A percentile compares a stretch with the other conserved stretches of the same genome.
These are phyloP conservation scores for Microctenopoma stevenorrisi DNA, from an alignment of 2,797 vertebrate genomes.

Conservation along the genomic window DNA sequence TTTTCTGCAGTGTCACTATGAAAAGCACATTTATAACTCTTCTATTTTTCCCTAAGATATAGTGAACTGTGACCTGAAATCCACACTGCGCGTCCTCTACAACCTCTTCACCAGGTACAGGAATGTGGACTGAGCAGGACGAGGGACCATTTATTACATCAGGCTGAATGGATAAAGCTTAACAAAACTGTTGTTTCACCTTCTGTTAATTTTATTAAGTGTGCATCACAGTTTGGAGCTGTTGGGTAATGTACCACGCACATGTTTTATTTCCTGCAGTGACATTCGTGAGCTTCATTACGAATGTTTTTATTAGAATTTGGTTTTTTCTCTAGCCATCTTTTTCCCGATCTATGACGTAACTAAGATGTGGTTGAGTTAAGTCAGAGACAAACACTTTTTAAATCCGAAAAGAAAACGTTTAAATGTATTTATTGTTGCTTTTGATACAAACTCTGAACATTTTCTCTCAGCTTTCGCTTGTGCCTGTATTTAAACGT, in stretches of 20 bases:
- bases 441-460: conserved; percentile 35
- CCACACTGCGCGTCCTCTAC: conserved; percentile 94
- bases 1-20: neutral
- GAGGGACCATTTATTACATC: conserved; percentile 13
- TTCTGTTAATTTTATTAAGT: conserved; percentile 35
- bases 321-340: neutral
- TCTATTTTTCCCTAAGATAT: conserved; percentile 84
- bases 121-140: conserved; percentile 88
- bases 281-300: neutral
- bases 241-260: conserved; percentile 2
- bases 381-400: conserved; percentile 7
- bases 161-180: conserved; percentile 41
- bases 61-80: conserved; percentile 98
- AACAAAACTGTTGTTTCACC: neutral
- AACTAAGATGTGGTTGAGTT: neutral
- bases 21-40: neutral
- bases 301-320: conserved; percentile 12
- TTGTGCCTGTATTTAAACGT: conserved; percentile 53
- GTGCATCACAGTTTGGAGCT: conserved; percentile 40
- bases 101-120: conserved; percentile 98
- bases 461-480: conserved; percentile 5
- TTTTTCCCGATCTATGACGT: neutral
- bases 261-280: conserved; percentile 10
- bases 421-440: conserved; percentile 69
- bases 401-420: conserved; percentile 28